Evolutionary conservation across 1,140 invertebrate genomes (phyloP).

Genomic region (Diachasma alloeum): DNA sequence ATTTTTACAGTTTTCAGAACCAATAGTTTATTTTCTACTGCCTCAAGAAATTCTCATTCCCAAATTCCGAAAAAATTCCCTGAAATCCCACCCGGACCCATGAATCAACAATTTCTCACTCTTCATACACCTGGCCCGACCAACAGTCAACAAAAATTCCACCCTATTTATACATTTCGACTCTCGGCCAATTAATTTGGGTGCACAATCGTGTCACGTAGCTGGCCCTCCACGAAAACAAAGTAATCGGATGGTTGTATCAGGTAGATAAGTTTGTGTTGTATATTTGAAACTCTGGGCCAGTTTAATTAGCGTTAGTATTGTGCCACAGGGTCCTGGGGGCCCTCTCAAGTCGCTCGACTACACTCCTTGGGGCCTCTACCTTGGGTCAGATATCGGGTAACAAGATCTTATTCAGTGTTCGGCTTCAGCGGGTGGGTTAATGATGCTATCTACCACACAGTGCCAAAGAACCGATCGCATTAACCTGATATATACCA

Average conservation of each 20-base stretch:
- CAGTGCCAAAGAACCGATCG: constrained; percentile 63
- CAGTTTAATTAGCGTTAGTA: constrained; percentile 63
- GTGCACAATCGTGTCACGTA: constrained; percentile 44
- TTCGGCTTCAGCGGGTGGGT: constrained; percentile 52
- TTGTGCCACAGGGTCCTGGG: constrained; percentile 46
- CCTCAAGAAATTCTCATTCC: too few species aligned
- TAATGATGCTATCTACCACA: constrained; percentile 64
- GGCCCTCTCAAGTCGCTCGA: not conserved
- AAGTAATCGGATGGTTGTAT: constrained; percentile 62
- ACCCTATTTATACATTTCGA: constrained; percentile 50
- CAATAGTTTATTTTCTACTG: too few species aligned
- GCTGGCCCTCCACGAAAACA: constrained; percentile 55
- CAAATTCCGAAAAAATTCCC: too few species aligned
- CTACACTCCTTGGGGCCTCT: not conserved
- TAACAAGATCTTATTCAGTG: constrained; percentile 64
- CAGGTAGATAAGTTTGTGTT: constrained; percentile 41
- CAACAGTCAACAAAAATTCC: not conserved
- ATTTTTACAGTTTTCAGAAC: too few species aligned
- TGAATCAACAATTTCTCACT: not conserved
- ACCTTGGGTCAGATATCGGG: constrained; percentile 51
- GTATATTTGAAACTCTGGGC: constrained; percentile 34
- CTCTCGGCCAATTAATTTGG: constrained; percentile 60
- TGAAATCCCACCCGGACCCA: too few species aligned
- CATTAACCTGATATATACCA: constrained; percentile 44
- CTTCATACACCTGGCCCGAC: too few species aligned